Conservation (phyloP, 2,888 invertebrate species). For the Phengaris alcon region DNA sequence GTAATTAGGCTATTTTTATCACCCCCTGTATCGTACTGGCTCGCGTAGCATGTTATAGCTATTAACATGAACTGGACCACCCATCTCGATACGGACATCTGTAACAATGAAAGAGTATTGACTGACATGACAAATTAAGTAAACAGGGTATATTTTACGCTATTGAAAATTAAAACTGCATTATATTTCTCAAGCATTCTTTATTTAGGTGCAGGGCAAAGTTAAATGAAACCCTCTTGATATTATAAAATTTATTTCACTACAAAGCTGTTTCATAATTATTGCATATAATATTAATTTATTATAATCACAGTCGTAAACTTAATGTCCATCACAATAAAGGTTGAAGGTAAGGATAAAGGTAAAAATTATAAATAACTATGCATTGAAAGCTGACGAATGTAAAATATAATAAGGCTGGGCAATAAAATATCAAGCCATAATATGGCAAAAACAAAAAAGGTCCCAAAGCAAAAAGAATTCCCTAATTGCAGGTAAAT, state of each 20-base stretch:
- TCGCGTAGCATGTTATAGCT: slow-evolving; percentile 53
- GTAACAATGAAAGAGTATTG: slow-evolving; percentile 55
- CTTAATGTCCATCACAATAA: slow-evolving; percentile 35
- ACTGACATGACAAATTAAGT: slow-evolving; percentile 9
- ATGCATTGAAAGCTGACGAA: not conserved
- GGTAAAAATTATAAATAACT: not conserved
- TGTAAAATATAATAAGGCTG: not conserved
- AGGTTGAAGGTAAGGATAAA: slow-evolving; percentile 32
- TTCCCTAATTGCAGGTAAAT: too few species aligned
- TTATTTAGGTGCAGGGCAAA: slow-evolving; percentile 69
- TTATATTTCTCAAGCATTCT: slow-evolving; percentile 65
- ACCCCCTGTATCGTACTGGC: slow-evolving; percentile 58
- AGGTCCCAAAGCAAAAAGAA: not conserved
- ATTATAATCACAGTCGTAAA: slow-evolving; percentile 3
- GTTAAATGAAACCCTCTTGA: slow-evolving; percentile 74
- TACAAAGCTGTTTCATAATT: slow-evolving; percentile 30
- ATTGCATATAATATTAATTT: slow-evolving; percentile 22
- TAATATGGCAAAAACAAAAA: not conserved
- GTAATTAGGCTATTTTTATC: slow-evolving; percentile 63
- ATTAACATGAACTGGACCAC: slow-evolving; percentile 53
- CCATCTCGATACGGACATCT: slow-evolving; percentile 65
- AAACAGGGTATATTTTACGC: slow-evolving; percentile 28
- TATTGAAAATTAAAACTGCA: slow-evolving; percentile 68
- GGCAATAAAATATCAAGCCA: not conserved
- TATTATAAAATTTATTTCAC: slow-evolving; percentile 51